Conservation (phyloP, 2,797 vertebrate genomes). For the Chiroxiphia lanceolata region DNA sequence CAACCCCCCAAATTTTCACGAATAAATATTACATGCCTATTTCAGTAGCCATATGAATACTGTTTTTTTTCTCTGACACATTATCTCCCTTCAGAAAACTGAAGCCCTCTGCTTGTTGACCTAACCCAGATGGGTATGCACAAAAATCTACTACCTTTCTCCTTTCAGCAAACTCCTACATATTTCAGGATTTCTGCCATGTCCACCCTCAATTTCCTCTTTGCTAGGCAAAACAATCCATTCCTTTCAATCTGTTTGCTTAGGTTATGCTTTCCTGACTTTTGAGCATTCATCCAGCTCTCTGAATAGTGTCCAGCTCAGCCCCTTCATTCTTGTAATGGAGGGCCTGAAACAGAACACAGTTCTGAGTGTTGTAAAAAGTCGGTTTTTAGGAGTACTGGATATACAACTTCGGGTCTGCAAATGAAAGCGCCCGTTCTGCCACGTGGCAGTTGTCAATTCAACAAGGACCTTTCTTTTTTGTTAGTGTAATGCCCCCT, state of each 20-base stretch:
- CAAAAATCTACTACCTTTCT: conserved; percentile 9
- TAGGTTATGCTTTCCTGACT: conserved; percentile 7
- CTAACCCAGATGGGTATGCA: conserved; percentile 45
- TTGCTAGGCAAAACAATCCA: conserved; percentile 24
- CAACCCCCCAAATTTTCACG: neutral
- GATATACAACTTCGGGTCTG: neutral
- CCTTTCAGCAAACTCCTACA: conserved; percentile 20
- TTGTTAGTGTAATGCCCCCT: neutral
- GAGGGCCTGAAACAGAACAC: neutral
- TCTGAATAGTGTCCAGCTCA: neutral
- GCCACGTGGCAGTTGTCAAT: neutral
- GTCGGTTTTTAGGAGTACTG: neutral
- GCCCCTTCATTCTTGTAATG: neutral
- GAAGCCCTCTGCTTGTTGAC: conserved; percentile 36
- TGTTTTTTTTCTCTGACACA: neutral
- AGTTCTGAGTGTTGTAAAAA: neutral
- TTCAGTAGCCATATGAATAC: neutral
- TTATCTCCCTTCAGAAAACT: neutral
- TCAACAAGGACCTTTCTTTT: neutral
- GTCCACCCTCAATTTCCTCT: conserved; percentile 52
- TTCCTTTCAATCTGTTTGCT: conserved; percentile 22
- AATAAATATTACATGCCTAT: neutral
- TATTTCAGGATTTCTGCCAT: conserved; percentile 45
- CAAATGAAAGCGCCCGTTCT: conserved; percentile 9
- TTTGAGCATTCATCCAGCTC: neutral